Evolutionary conservation across 2,113 vertebrate species (phyloP).

Genomic region (Pterocles gutturalis): DNA sequence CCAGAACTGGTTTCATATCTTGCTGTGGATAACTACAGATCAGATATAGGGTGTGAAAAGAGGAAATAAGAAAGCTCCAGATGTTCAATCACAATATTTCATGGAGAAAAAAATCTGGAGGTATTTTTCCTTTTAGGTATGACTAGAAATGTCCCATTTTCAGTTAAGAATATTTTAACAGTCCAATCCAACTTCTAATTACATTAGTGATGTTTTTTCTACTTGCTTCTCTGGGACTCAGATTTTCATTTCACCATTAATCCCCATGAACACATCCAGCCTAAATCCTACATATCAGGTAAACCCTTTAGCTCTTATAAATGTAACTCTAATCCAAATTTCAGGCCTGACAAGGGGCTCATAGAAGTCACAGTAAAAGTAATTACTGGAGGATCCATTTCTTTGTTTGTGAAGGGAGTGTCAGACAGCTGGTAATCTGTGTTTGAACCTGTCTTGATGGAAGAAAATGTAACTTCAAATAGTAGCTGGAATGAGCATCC

Average conservation of each 20-base stretch:
- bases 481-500: not conserved
- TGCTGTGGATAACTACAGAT: not conserved
- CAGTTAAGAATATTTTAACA: not conserved
- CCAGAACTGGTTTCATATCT: not conserved
- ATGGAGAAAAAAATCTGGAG: not conserved
- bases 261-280: not conserved
- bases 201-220: not conserved
- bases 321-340: not conserved
- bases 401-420: constrained; percentile 1
- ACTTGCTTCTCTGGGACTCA: not conserved
- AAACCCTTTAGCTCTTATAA: constrained; percentile 4
- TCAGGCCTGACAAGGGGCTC: not conserved
- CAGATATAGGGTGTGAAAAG: not conserved
- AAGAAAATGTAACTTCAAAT: not conserved
- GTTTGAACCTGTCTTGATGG: not conserved
- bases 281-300: not conserved
- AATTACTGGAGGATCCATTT: not conserved
- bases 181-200: not conserved
- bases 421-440: not conserved
- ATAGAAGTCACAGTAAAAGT: not conserved
- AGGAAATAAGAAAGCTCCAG: not conserved
- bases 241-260: not conserved
- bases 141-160: not conserved
- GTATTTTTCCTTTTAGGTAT: not conserved
- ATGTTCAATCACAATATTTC: not conserved